These are phyloP conservation scores for Drosophila sucinea DNA, from an alignment of 1,140 invertebrate genomes.

Conservation along the genomic window DNA sequence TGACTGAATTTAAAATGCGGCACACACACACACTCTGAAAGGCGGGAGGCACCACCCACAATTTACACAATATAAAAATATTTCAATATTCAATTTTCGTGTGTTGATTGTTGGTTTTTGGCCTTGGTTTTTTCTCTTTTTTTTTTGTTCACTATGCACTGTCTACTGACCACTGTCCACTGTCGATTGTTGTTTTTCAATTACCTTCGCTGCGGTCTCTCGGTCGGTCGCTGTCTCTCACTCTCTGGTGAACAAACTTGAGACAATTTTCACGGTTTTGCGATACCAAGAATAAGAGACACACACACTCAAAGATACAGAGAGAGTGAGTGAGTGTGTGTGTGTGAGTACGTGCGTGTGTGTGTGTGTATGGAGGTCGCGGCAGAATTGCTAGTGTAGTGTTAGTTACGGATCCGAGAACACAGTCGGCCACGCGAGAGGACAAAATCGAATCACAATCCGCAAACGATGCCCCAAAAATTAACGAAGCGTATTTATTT, in stretches of 20 bases:
- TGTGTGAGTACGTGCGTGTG: neutral
- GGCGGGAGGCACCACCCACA: constrained; percentile 18
- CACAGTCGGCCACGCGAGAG: constrained; percentile 25
- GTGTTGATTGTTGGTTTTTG: constrained; percentile 48
- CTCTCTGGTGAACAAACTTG: neutral
- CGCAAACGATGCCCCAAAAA: constrained; percentile 17
- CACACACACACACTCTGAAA: neutral
- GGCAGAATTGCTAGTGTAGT: neutral
- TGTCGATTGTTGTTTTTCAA: constrained; percentile 28
- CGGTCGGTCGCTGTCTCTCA: too few species aligned
- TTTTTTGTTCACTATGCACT: neutral
- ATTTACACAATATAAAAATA: constrained; percentile 46
- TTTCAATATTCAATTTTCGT: constrained; percentile 50
- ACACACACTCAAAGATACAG: neutral
- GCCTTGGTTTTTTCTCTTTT: constrained; percentile 24
- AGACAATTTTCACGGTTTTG: constrained; percentile 42
- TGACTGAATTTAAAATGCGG: constrained; percentile 47
- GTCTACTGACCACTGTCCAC: constrained; percentile 18
- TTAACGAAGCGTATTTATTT: constrained; percentile 26
- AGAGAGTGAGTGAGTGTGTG: constrained; percentile 32
- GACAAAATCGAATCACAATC: constrained; percentile 10
- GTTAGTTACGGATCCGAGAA: constrained; percentile 17
- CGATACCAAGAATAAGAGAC: neutral
- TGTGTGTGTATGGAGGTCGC: constrained; percentile 1
- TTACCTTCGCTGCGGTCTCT: constrained; percentile 17